A percentile compares a stretch with the other conserved stretches of the same genome.
These are phyloP conservation scores for Drosophila nigromelanica DNA, from an alignment of 1,140 invertebrate genomes.

Conservation along the genomic window DNA sequence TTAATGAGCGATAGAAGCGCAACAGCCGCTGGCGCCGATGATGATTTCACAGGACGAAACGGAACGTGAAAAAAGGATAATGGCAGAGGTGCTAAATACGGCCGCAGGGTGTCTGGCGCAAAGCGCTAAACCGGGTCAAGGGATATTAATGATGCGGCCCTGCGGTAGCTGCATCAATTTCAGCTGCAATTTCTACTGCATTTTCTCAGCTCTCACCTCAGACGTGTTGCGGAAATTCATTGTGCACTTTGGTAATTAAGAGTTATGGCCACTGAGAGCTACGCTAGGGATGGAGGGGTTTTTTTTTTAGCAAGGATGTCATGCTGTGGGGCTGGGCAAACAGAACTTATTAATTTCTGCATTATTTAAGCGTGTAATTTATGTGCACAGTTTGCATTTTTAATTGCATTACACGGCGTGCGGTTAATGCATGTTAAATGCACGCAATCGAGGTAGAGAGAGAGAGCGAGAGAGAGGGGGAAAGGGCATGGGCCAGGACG, in stretches of 20 bases:
- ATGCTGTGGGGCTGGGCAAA: constrained; percentile 29
- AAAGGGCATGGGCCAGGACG: background rate
- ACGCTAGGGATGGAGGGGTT: background rate
- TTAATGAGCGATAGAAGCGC: constrained; percentile 53
- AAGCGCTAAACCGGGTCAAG: constrained; percentile 45
- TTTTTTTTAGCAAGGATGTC: background rate
- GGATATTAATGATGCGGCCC: constrained; percentile 56
- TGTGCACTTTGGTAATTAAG: constrained; percentile 66
- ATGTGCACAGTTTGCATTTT: constrained; percentile 78
- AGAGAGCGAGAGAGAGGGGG: constrained; percentile 4
- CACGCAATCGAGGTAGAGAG: constrained; percentile 45
- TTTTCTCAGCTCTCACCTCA: constrained; percentile 31
- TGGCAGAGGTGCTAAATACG: constrained; percentile 39
- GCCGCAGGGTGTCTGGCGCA: constrained; percentile 14
- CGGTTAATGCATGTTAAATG: constrained; percentile 82
- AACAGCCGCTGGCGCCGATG: constrained; percentile 36
- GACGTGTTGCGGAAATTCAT: constrained; percentile 22
- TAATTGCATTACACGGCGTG: constrained; percentile 75
- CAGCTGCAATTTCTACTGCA: constrained; percentile 7
- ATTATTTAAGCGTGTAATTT: constrained; percentile 80
- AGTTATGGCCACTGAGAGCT: constrained; percentile 52
- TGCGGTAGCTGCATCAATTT: constrained; percentile 27
- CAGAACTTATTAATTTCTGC: constrained; percentile 80
- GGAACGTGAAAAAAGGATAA: background rate
- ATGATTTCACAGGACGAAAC: constrained; percentile 25